phyloP scores from a whole-genome alignment of 1,140 invertebrate species.

The Platyscapa corneri region DNA sequence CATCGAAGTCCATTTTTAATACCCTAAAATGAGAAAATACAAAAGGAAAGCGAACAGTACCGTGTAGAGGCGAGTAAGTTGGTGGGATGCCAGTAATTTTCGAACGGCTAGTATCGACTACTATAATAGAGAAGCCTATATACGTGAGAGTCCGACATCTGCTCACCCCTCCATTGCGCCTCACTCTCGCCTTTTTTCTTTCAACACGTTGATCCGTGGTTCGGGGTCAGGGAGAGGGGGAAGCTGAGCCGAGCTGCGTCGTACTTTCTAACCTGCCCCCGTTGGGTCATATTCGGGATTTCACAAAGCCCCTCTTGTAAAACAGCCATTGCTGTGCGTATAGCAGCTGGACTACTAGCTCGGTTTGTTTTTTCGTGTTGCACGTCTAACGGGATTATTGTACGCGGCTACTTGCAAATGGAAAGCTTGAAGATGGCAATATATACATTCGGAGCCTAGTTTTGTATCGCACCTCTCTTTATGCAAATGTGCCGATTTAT shows the following conservation, averaged over 20 bases:
- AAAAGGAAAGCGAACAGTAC: neutral
- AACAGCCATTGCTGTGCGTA: neutral
- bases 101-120: neutral
- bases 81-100: neutral
- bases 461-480: too few relatives aligned
- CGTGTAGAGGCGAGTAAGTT: too few relatives aligned
- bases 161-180: neutral
- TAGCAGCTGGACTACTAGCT: neutral
- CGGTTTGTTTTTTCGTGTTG: neutral
- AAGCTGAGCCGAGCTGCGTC: neutral
- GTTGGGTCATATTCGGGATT: neutral
- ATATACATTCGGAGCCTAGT: too few relatives aligned
- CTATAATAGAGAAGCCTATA: neutral
- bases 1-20: too few relatives aligned
- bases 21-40: neutral
- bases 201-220: neutral
- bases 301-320: neutral
- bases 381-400: slow-evolving; percentile 7
- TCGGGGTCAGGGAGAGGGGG: neutral
- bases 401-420: too few relatives aligned
- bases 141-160: neutral
- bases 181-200: neutral
- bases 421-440: too few relatives aligned
- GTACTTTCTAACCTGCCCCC: slow-evolving; percentile 46
- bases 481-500: too few relatives aligned